Evolutionary conservation across 2,113 vertebrate genomes (phyloP).

Genomic region (Neoarius graeffei): DNA sequence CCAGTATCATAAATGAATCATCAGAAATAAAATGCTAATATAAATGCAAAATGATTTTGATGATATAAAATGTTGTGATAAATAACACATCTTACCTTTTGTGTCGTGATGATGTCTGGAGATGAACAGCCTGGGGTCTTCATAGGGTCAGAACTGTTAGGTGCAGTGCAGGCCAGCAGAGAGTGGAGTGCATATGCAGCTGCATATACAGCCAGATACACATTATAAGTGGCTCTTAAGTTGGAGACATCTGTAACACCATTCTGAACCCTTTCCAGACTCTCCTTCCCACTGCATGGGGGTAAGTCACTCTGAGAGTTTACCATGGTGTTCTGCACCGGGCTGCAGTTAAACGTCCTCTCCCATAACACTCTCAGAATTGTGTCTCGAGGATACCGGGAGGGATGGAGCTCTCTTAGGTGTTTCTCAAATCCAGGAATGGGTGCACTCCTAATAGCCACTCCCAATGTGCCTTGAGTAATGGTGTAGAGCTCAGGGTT

Average conservation of each 20-base stretch:
- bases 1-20: not conserved
- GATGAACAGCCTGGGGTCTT: slow-evolving; percentile 57
- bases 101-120: slow-evolving; percentile 58
- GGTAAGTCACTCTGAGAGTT: slow-evolving; percentile 46
- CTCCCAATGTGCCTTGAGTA: slow-evolving; percentile 70
- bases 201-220: slow-evolving; percentile 76
- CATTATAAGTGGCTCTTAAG: slow-evolving; percentile 71
- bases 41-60: not conserved
- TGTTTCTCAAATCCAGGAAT: slow-evolving; percentile 70
- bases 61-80: too few species aligned
- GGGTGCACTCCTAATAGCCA: slow-evolving; percentile 68
- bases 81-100: slow-evolving; percentile 58
- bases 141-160: slow-evolving; percentile 32
- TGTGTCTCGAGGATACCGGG: too few species aligned
- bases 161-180: slow-evolving; percentile 59
- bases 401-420: slow-evolving; percentile 34
- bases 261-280: slow-evolving; percentile 53
- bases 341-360: too few species aligned
- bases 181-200: slow-evolving; percentile 59
- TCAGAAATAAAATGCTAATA: not conserved
- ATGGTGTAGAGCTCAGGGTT: slow-evolving; percentile 59
- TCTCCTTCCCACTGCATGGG: slow-evolving; percentile 63
- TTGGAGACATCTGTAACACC: slow-evolving; percentile 69
- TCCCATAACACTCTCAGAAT: too few species aligned
- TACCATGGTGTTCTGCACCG: too few species aligned